Conservation (phyloP, 2,113 vertebrate species). For the Phasianus colchicus region DNA sequence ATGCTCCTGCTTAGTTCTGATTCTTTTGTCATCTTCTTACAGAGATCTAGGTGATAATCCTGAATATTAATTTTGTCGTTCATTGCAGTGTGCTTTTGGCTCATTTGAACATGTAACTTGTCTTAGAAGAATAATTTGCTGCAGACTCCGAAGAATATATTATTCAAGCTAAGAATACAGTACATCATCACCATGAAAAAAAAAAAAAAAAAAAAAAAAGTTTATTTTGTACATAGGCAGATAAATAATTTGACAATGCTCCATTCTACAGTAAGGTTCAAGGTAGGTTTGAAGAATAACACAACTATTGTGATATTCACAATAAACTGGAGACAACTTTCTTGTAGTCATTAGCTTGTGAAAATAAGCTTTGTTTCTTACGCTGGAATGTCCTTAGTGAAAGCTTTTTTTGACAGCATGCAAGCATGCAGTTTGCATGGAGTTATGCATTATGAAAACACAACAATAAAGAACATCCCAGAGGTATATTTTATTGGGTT, state of each 20-base stretch:
- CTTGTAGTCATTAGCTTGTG: neutral
- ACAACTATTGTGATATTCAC: neutral
- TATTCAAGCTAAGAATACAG: neutral
- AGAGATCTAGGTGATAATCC: neutral
- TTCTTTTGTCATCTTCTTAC: neutral
- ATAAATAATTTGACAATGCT: neutral
- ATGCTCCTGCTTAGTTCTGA: neutral
- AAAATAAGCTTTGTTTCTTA: neutral
- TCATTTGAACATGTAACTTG: neutral
- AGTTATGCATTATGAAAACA: neutral
- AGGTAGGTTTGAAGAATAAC: neutral
- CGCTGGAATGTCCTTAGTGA: neutral
- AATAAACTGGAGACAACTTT: neutral
- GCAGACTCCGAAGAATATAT: neutral
- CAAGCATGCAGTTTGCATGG: neutral
- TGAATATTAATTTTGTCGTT: neutral
- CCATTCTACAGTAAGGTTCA: neutral
- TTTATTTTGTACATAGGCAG: neutral
- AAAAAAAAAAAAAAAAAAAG: neutral
- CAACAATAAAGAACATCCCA: neutral
- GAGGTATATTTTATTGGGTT: neutral
- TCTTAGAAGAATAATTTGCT: neutral
- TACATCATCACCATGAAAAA: neutral
- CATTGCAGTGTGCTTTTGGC: neutral
- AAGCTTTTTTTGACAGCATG: neutral